Base-by-base conservation (phyloP, 2,888 invertebrate species). In the Leptogaster cylindrica region DNA sequence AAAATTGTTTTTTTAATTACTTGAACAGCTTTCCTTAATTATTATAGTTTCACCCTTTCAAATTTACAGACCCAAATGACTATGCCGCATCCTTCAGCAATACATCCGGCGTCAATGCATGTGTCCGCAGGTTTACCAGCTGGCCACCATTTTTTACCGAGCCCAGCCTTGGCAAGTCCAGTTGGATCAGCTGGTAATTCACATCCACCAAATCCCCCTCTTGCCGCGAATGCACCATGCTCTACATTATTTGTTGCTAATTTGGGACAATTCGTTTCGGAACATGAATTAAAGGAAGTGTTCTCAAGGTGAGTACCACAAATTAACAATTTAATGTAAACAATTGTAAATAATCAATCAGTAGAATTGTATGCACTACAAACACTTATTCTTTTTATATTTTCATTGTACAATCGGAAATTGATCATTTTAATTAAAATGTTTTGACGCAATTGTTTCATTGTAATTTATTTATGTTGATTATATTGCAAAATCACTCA, bases 201-300 rank as follows among this genome's bases (percentile, higher is more conserved):
- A 18, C 87, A 87, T 79, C 86, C 85, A 70, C 81, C 76, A 73
- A 82, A 74, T 75, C 83, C 84, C 74, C 83, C 84, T 70, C 81
- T 83, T 73, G 85, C 86, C 75, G 83, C 86, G 65, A 91, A 92
- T 81, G 90, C 92, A 75, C 96, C 96, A 75, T 97, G 96, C 86
- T 95, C 95, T 76, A 98, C 98, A 74, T 89, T 98, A 74, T 98
- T 98, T 85, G 97, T 98, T 79, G 97, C 97, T 78, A 98, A 98
- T 84, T 88, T 98, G 79, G 97, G 97, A 74, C 95, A 95, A 83
- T 95, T 94, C 82, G 96, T 97, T 77, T 95, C 95, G 74, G 98
- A 98, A 84, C 97, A 97, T 80, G 97, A 98, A 83, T 89, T 98
- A 75, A 97, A 97, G 86, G 96, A 97, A 84, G 92, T 98, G 80